Evolutionary conservation across 1,140 invertebrate species (phyloP).

Genomic region (Diorhabda sublineata): DNA sequence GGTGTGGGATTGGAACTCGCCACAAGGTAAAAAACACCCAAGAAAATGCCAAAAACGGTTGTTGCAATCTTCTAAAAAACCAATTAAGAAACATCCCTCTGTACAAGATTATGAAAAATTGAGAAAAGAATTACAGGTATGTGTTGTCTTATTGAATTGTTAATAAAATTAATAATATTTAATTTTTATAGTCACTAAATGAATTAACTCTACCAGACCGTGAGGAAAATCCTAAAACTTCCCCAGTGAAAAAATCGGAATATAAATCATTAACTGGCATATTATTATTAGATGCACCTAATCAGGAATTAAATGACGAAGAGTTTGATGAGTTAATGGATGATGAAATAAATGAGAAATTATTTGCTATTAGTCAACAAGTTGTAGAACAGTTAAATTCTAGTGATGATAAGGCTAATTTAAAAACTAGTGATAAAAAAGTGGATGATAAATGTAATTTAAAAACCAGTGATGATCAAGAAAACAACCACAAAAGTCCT

Average conservation of each 20-base stretch:
- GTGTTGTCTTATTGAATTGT: neutral
- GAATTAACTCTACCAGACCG: constrained; percentile 36
- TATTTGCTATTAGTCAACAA: constrained; percentile 38
- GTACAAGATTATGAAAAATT: constrained; percentile 39
- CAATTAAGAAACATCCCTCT: constrained; percentile 30
- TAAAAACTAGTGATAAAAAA: too few relatives aligned
- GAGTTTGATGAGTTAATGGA: constrained; percentile 37
- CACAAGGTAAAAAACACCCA: constrained; percentile 31
- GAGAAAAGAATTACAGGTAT: constrained; percentile 35
- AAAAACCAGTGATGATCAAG: too few relatives aligned
- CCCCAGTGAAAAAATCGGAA: constrained; percentile 32
- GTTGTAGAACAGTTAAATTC: constrained; percentile 30
- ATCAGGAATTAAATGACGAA: constrained; percentile 9
- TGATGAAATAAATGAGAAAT: constrained; percentile 40
- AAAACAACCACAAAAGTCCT: neutral
- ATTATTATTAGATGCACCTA: neutral
- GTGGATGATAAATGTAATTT: too few relatives aligned
- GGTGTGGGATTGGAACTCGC: constrained; percentile 45
- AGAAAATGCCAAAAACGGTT: constrained; percentile 29
- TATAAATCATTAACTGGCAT: constrained; percentile 23
- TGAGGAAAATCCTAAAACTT: constrained; percentile 33
- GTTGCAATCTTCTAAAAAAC: constrained; percentile 31
- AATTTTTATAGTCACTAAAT: neutral
- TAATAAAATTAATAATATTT: neutral
- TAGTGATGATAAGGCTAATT: too few relatives aligned